phyloP scores from a whole-genome alignment of 2,113 vertebrate species.

The Stercorarius parasiticus region DNA sequence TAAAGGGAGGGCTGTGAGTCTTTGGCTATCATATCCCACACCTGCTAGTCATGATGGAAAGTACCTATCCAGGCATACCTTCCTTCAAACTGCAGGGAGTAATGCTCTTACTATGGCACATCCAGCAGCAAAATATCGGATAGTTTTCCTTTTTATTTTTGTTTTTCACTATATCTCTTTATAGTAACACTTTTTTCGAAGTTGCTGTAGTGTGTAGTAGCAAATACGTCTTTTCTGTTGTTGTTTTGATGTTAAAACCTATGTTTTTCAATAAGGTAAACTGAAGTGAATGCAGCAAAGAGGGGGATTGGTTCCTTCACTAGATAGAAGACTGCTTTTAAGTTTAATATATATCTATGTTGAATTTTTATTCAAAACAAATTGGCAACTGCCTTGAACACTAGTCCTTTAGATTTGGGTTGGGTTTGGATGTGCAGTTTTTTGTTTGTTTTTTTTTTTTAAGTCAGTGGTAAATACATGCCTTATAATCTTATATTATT shows the following conservation, averaged over 20 bases:
- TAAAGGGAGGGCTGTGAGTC: background rate
- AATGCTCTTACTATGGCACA: background rate
- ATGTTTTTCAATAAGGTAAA: background rate
- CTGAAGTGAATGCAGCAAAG: background rate
- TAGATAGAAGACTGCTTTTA: background rate
- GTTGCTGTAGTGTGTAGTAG: background rate
- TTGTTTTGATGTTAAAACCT: background rate
- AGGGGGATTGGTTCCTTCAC: background rate
- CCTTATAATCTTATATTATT: background rate
- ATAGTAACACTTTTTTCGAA: rapidly evolving
- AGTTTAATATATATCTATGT: background rate
- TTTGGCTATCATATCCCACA: background rate
- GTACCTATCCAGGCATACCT: background rate
- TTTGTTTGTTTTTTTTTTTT: background rate
- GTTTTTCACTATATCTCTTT: background rate
- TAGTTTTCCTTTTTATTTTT: background rate
- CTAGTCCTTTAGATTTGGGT: background rate
- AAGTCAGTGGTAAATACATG: background rate
- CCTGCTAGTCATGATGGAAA: background rate
- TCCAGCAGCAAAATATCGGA: background rate
- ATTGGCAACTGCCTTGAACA: background rate
- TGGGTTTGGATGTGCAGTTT: background rate
- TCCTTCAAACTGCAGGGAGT: background rate
- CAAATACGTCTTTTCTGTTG: background rate
- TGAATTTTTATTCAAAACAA: background rate